Evolutionary conservation across 1,140 invertebrate genomes (phyloP), one percentile per base, ranked within the genome.

Genomic region (Hormaphis cornu): DNA sequence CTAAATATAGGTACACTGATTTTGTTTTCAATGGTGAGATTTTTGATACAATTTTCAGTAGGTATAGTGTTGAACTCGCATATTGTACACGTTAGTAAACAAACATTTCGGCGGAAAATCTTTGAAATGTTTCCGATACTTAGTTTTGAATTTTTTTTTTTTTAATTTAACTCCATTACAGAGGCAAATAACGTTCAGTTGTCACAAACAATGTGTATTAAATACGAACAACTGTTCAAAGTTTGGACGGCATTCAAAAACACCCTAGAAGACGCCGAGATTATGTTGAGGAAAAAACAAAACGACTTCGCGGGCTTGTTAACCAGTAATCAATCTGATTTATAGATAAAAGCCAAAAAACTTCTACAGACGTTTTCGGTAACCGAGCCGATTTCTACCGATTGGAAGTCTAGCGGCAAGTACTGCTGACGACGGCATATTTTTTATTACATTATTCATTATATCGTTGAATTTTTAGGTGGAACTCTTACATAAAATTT

Each of bases 211-310:
- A 22, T 66, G 20, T 7, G 9, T 22, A 2, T 30, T 24, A 46
- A 50, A 33, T 66, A 66, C 22, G 10, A 35, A 48, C 20, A 50
- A 22, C 35, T 66, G 10, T 35, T 50, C 20, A 14, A 33, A 16
- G 28, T 33, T 10, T 66, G 61, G 61, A 50, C 7, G 16, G 5
- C 6, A 4, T 66, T 50, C 14, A 66, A 66, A 16, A 66, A 66
- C 7, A 66, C 42, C 16, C 40, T 66, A 1, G 61, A 66, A 48
- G 61, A 66, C 8, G 42, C 61, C 1, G 61, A 44, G 35, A 66
- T 66, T 33, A 66, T 66, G 61, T 48, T 48, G 24, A 50, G 24
- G 50, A 66, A 0, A 48, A 66, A 63, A 30, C 24, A 44, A 30
- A 63, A 63, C 12, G 18, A 63, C 6, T 63, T 63, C 16, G 16